phyloP scores from a whole-genome alignment of 2,113 vertebrate species.

The Brienomyrus longianalis region DNA sequence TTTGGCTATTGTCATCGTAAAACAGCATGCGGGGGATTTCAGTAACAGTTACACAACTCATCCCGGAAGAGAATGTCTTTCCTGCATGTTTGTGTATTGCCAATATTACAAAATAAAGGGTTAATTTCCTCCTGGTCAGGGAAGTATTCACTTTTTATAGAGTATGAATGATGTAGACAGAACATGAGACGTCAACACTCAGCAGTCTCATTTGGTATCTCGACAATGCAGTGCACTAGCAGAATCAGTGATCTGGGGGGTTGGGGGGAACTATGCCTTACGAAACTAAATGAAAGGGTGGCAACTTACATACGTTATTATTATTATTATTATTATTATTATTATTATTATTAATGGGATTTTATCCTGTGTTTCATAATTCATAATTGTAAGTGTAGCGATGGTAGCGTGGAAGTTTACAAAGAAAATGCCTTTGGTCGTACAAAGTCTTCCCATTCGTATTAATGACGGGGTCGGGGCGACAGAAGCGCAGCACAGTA shows the following conservation, averaged over 20 bases:
- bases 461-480: background rate
- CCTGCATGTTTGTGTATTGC: background rate
- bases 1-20: background rate
- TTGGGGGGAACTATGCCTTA: background rate
- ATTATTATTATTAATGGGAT: background rate
- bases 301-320: background rate
- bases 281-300: background rate
- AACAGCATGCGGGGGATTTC: background rate
- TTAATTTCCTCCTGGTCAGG: background rate
- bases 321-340: background rate
- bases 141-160: background rate
- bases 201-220: background rate
- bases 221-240: background rate
- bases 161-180: background rate
- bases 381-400: background rate
- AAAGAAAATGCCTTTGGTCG: conserved; percentile 11
- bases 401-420: background rate
- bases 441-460: background rate
- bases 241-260: background rate
- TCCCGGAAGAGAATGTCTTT: background rate
- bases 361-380: background rate
- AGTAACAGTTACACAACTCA: background rate
- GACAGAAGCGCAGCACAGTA: background rate
- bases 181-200: background rate
- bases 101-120: background rate